phyloP scores from a whole-genome alignment of 2,888 invertebrate species.

The Xylocampa areola region DNA sequence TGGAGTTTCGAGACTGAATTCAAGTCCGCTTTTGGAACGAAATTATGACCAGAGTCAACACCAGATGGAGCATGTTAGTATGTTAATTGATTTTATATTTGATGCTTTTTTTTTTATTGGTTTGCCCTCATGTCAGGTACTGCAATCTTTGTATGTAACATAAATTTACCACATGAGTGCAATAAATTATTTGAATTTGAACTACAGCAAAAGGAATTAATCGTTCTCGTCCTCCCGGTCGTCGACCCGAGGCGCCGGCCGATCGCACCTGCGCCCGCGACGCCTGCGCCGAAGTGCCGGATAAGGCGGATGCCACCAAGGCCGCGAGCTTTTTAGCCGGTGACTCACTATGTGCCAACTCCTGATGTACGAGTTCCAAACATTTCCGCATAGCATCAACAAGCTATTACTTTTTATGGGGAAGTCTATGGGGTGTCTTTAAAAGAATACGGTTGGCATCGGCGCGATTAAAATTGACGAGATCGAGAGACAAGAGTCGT shows the following conservation, averaged over 20 bases:
- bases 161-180: no score
- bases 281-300: constrained; percentile 53
- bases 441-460: not conserved
- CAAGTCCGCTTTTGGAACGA: not conserved
- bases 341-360: constrained; percentile 60
- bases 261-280: constrained; percentile 80
- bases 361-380: constrained; percentile 42
- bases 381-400: constrained; percentile 50
- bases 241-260: constrained; percentile 74
- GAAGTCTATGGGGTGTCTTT: constrained; percentile 10
- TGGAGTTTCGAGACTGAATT: not conserved
- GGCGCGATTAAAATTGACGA: constrained; percentile 5
- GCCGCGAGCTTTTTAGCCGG: constrained; percentile 71
- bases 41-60: constrained; percentile 27
- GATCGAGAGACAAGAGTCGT: not conserved
- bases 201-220: constrained; percentile 65
- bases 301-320: constrained; percentile 78
- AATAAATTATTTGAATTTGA: no score
- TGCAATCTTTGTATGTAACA: no score
- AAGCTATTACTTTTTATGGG: constrained; percentile 24
- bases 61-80: no score
- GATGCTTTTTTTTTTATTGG: no score
- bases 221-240: constrained; percentile 71
- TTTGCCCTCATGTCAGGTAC: no score
- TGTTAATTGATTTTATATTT: no score